phyloP scores from a whole-genome alignment of 2,797 vertebrate genomes.

The Myiotriccus ornatus region DNA sequence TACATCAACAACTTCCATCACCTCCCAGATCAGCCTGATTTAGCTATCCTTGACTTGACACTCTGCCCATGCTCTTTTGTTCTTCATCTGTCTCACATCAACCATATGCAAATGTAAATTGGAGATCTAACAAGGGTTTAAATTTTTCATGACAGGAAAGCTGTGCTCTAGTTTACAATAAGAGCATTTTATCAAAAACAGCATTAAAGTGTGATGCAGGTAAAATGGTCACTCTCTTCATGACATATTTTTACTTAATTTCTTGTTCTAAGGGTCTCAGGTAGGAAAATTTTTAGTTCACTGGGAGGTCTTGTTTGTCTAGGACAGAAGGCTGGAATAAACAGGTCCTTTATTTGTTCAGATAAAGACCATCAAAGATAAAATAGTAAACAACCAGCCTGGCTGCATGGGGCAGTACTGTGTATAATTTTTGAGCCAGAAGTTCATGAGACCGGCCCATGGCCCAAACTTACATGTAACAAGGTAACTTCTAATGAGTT shows the following conservation, averaged over 20 bases:
- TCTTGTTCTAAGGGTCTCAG: not conserved
- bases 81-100: not conserved
- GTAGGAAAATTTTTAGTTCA: not conserved
- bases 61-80: not conserved
- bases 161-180: not conserved
- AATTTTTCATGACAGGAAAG: not conserved
- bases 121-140: not conserved
- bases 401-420: not conserved
- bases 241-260: not conserved
- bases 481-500: not conserved
- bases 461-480: not conserved
- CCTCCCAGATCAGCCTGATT: not conserved
- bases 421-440: not conserved
- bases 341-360: slow-evolving; percentile 1
- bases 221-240: not conserved
- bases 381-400: not conserved
- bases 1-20: not conserved
- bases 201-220: not conserved
- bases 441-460: not conserved
- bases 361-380: not conserved
- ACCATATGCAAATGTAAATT: not conserved
- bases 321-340: not conserved
- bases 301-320: not conserved
- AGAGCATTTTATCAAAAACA: not conserved
- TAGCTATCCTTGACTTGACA: not conserved